These are phyloP conservation scores for Tineola bisselliella DNA, from an alignment of 2,888 invertebrate genomes.

Conservation along the genomic window DNA sequence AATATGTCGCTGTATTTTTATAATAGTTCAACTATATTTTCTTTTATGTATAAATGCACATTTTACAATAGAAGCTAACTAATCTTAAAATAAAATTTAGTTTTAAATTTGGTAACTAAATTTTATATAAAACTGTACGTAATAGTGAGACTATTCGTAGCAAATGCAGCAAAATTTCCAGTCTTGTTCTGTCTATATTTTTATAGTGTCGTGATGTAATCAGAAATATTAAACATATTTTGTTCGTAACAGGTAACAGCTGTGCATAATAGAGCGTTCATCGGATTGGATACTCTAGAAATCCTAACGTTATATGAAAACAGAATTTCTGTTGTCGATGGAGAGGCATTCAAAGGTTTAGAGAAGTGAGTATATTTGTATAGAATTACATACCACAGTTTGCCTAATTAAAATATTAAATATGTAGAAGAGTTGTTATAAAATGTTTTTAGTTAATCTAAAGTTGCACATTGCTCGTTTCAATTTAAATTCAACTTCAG, in stretches of 20 bases:
- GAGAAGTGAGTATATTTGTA: conserved; percentile 75
- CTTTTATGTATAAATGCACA: background rate
- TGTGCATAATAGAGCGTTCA: conserved; percentile 83
- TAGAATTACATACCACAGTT: too few species aligned
- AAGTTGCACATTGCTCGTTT: background rate
- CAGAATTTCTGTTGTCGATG: conserved; percentile 80
- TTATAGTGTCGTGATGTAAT: too few species aligned
- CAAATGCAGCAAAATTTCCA: too few species aligned
- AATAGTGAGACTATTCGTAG: too few species aligned
- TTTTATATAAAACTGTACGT: too few species aligned
- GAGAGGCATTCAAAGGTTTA: conserved; percentile 85
- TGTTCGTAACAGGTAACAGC: conserved; percentile 68
- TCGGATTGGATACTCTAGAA: conserved; percentile 86
- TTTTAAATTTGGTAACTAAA: too few species aligned
- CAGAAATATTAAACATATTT: too few species aligned
- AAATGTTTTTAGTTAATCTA: background rate
- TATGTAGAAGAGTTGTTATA: background rate
- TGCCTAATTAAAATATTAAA: background rate
- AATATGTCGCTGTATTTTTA: background rate
- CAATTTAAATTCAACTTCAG: background rate
- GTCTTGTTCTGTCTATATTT: too few species aligned
- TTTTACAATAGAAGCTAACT: too few species aligned
- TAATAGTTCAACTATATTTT: background rate
- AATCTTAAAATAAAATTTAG: too few species aligned
- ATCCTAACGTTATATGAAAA: conserved; percentile 90